A percentile compares a stretch with the other conserved stretches of the same genome.
Conservation (phyloP, 2,797 vertebrate genomes). For the Pseudochirops corinnae region DNA sequence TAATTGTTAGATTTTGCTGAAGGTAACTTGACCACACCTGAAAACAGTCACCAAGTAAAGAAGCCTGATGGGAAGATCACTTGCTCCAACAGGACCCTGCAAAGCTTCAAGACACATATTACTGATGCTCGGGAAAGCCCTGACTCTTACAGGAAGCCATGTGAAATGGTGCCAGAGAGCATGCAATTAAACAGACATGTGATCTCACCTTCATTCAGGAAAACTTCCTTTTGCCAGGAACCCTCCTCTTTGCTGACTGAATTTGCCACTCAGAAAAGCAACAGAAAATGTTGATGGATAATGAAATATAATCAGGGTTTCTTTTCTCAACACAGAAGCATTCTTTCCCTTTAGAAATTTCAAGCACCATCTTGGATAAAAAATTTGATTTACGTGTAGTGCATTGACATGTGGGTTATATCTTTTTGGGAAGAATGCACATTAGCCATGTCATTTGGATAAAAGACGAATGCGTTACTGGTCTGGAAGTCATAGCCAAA, state of each 20-base stretch:
- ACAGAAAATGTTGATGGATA: not conserved
- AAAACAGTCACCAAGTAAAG: not conserved
- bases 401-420: conserved; percentile 6
- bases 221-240: not conserved
- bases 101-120: not conserved
- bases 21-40: not conserved
- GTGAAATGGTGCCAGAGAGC: not conserved
- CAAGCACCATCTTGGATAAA: conserved; percentile 47
- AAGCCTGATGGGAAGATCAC: conserved; percentile 6
- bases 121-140: not conserved
- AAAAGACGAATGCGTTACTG: not conserved
- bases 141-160: not conserved
- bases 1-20: conserved; percentile 35
- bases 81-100: not conserved
- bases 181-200: not conserved
- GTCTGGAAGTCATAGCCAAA: not conserved
- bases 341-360: conserved; percentile 18
- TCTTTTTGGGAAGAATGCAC: not conserved
- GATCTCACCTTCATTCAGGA: not conserved
- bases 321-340: not conserved
- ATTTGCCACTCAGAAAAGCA: not conserved
- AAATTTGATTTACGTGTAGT: conserved; percentile 8
- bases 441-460: conserved; percentile 21
- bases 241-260: conserved; percentile 24
- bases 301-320: not conserved